Percentiles rank a stretch among this genome's conserved stretches.
phyloP scores from a whole-genome alignment of 2,888 invertebrate genomes.

The Machimus rusticus region DNA sequence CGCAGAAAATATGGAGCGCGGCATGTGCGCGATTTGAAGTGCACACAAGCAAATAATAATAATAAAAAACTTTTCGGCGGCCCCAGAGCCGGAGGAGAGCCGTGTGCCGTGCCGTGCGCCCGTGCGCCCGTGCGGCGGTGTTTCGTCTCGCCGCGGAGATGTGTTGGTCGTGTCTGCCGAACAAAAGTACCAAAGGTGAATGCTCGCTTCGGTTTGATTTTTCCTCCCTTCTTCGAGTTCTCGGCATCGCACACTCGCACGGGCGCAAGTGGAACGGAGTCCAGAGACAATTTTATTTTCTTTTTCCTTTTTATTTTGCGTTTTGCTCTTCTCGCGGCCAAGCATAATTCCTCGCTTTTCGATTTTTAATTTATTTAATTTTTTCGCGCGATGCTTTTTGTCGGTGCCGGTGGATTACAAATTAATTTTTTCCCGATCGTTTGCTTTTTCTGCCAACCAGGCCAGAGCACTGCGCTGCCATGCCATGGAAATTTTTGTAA shows the following conservation, averaged over 20 bases:
- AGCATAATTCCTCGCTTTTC: not conserved
- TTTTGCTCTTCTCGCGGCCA: not conserved
- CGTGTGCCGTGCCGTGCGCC: not conserved
- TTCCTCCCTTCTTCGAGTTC: conserved; percentile 34
- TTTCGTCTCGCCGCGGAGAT: not conserved
- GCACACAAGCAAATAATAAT: not conserved
- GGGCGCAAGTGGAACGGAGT: not conserved
- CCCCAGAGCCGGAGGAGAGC: not conserved
- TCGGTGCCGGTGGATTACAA: not conserved
- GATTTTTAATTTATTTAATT: conserved; percentile 1
- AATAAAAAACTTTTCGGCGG: not conserved
- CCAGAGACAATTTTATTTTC: not conserved
- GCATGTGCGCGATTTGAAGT: not conserved
- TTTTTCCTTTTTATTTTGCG: not conserved
- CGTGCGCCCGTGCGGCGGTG: not conserved
- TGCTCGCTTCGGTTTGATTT: conserved; percentile 45
- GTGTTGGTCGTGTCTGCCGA: conserved; percentile 17
- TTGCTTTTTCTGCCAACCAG: not conserved
- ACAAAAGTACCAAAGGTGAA: conserved; percentile 47
- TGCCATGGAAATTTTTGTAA: not conserved
- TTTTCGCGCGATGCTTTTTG: not conserved
- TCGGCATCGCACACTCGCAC: conserved; percentile 17
- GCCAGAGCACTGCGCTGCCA: not conserved
- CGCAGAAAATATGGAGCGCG: not conserved
- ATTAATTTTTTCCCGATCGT: not conserved